phyloP scores from a whole-genome alignment of 2,113 vertebrate genomes.

The Emberiza fucata region DNA sequence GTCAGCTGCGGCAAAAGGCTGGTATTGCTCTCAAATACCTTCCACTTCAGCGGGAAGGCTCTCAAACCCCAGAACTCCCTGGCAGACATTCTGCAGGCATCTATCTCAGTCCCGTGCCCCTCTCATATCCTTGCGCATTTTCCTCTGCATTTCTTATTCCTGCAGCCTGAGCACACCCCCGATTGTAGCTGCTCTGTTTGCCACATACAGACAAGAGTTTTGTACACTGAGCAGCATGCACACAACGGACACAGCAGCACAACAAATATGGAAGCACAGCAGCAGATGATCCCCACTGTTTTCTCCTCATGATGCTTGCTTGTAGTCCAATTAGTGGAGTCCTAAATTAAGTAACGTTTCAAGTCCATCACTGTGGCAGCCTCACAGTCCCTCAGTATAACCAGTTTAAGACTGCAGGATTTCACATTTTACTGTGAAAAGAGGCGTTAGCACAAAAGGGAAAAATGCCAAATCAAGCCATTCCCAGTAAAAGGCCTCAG shows the following conservation, averaged over 20 bases:
- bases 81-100: not conserved
- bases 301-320: not conserved
- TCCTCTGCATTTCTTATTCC: not conserved
- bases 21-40: not conserved
- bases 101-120: not conserved
- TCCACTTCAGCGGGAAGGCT: not conserved
- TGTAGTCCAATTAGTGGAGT: not conserved
- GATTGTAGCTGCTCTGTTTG: conserved; percentile 35
- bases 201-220: not conserved
- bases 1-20: not conserved
- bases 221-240: conserved; percentile 25
- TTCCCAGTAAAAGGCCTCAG: not conserved
- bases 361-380: not conserved
- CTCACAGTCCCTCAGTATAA: not conserved
- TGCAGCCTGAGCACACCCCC: not conserved
- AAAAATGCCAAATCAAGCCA: not conserved
- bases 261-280: conserved; percentile 10
- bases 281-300: not conserved
- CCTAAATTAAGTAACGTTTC: not conserved
- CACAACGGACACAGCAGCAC: not conserved
- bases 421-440: not conserved
- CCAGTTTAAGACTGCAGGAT: not conserved
- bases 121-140: not conserved
- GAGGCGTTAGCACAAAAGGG: not conserved
- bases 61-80: not conserved